Base-by-base conservation (phyloP, 2,888 invertebrate species). In the Parochlus steinenii region DNA sequence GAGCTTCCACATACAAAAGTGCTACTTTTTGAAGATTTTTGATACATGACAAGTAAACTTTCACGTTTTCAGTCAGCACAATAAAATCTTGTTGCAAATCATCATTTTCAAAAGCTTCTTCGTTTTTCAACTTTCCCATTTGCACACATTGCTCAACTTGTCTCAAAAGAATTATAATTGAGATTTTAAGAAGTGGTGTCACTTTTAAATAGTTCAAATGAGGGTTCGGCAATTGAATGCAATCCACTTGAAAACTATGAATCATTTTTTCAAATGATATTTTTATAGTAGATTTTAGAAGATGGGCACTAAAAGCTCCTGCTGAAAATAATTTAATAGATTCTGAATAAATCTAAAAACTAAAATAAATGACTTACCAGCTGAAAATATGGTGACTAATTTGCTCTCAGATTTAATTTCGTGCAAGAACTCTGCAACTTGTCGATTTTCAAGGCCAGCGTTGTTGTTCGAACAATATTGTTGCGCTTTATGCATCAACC, bases 241-340 rank as follows among this genome's bases (percentile, higher is more conserved):
- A 59, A 42, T 54, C 52, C 41, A 53, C 52, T 43, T 53, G 52
- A 42, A 59, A 59, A 40, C 45, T 59, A 43, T 52, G 56, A 20
- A 65, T 42, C 48, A 66, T 71, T 22, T 50, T 52, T 37, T 64
- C 60, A 39, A 67, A 60, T 2, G 67, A 52, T 7, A 64, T 54
- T 47, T 60, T 59, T 39, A 71, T 64, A 40, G 56, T 61, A 16
- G 54, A 51, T 7, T 63, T 44, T 2, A 62, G 45, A 10, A 36
- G 18, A n/a, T 36, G 19, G n/a, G 30, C 10, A 16, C 30, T 36
- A 17, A 36, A 36, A 5, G 23, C 26, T 6, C 24, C 23, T 2
- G 6, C 15, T 8, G 12, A 19, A 3, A 40, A 12, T 11, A 40
- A n/a, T n/a, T n/a, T n/a, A n/a, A n/a, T n/a, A n/a, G n/a, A n/a